phyloP scores from a whole-genome alignment of 2,888 invertebrate species.

The Alviniconcha strummeri region DNA sequence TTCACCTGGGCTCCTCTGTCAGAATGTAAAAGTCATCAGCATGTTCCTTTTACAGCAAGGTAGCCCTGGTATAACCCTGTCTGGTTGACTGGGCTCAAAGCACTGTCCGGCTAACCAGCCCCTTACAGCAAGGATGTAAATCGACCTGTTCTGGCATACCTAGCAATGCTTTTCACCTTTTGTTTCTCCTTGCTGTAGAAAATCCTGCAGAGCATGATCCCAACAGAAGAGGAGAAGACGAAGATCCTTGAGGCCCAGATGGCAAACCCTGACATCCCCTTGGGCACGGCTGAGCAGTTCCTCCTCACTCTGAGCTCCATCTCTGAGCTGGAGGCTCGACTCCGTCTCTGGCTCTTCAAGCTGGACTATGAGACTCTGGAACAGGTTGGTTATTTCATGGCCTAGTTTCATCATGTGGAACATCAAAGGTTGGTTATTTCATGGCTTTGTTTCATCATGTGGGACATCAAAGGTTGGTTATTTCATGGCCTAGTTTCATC shows the following conservation, averaged over 20 bases:
- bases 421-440: too few relatives aligned
- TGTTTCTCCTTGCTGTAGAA: constrained; percentile 78
- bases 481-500: too few relatives aligned
- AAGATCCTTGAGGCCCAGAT: constrained; percentile 97
- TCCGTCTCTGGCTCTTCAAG: constrained; percentile 98
- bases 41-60: too few relatives aligned
- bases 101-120: too few relatives aligned
- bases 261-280: constrained; percentile 87
- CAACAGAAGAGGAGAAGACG: constrained; percentile 96
- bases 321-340: constrained; percentile 92
- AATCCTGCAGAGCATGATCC: constrained; percentile 94
- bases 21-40: too few relatives aligned
- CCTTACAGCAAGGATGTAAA: too few relatives aligned
- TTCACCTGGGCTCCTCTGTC: too few relatives aligned
- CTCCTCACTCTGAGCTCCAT: constrained; percentile 96
- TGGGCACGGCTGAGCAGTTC: constrained; percentile 98
- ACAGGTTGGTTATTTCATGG: constrained; percentile 77
- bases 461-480: constrained; percentile 81
- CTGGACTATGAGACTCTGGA: constrained; percentile 98
- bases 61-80: too few relatives aligned
- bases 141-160: too few relatives aligned
- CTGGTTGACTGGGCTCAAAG: too few relatives aligned
- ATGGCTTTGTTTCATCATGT: too few relatives aligned
- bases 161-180: neutral
- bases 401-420: too few relatives aligned